Evolutionary conservation across 92 coral and sea anemone species (phyloP).

Genomic region (Zoanthus sociatus): DNA sequence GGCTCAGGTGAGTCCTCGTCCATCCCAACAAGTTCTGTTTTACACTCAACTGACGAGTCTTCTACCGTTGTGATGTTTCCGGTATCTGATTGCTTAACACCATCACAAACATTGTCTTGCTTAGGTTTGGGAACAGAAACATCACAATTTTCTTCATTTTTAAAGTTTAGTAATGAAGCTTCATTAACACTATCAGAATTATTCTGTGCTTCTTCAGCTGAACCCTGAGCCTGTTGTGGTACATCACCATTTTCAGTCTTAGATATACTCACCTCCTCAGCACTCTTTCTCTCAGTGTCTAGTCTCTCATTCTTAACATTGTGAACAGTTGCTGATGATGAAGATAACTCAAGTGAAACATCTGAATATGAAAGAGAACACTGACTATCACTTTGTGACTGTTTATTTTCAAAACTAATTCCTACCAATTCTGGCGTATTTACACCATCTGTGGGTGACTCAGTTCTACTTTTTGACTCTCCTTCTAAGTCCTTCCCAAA

Average conservation of each 20-base stretch:
- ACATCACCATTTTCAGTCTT: constrained; percentile 15
- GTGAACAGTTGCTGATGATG: constrained; percentile 28
- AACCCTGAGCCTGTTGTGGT: neutral
- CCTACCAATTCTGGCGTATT: neutral
- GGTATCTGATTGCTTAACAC: neutral
- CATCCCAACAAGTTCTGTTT: constrained; percentile 29
- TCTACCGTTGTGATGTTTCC: neutral
- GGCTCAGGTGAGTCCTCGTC: constrained; percentile 35
- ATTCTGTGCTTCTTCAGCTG: neutral
- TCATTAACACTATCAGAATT: constrained; percentile 12
- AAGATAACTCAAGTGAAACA: constrained; percentile 14
- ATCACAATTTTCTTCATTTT: constrained; percentile 29
- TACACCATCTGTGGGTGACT: constrained; percentile 55
- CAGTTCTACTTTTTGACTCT: constrained; percentile 65
- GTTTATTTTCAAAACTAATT: constrained; percentile 39
- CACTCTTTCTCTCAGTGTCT: constrained; percentile 1
- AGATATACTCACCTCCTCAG: neutral
- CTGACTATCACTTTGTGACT: constrained; percentile 27
- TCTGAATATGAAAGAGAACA: neutral
- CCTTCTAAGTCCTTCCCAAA: constrained; percentile 39
- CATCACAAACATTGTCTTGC: neutral
- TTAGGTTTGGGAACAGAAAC: constrained; percentile 21
- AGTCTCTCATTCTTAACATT: neutral
- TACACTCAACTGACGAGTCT: neutral
- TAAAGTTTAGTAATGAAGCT: constrained; percentile 14